Percentiles rank a stretch among this genome's conserved stretches.
Evolutionary conservation across 2,888 invertebrate species (phyloP).

Genomic region (Notodonta dromedarius): DNA sequence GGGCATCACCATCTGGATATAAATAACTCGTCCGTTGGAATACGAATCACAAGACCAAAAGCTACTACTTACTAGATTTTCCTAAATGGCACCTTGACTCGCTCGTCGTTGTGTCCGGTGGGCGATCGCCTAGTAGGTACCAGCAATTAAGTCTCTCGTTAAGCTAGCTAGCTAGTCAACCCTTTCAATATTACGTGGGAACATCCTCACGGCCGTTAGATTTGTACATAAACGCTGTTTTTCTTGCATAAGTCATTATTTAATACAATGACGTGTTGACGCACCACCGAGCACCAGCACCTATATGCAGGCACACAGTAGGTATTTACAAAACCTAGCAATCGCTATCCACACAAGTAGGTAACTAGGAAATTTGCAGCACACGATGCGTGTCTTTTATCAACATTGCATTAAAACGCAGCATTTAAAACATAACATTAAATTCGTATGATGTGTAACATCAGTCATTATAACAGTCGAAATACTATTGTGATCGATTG

Average conservation of each 20-base stretch:
- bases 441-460: not conserved
- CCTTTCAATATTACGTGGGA: not conserved
- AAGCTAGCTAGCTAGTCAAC: too few relatives aligned
- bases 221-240: not conserved
- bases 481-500: constrained; percentile 27
- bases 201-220: not conserved
- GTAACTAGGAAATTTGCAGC: not conserved
- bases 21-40: too few relatives aligned
- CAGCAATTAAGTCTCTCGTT: too few relatives aligned
- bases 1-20: too few relatives aligned
- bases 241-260: not conserved
- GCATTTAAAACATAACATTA: not conserved
- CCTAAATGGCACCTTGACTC: too few relatives aligned
- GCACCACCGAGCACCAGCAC: not conserved
- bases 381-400: not conserved
- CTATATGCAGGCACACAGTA: not conserved
- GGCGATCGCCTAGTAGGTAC: too few relatives aligned
- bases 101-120: too few relatives aligned
- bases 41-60: too few relatives aligned
- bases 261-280: constrained; percentile 4
- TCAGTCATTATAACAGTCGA: constrained; percentile 28
- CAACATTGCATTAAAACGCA: too few relatives aligned
- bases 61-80: too few relatives aligned
- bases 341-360: not conserved
- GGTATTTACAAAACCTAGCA: not conserved